Evolutionary conservation across 2,113 vertebrate species (phyloP).

Genomic region (Tachysurus vachellii): DNA sequence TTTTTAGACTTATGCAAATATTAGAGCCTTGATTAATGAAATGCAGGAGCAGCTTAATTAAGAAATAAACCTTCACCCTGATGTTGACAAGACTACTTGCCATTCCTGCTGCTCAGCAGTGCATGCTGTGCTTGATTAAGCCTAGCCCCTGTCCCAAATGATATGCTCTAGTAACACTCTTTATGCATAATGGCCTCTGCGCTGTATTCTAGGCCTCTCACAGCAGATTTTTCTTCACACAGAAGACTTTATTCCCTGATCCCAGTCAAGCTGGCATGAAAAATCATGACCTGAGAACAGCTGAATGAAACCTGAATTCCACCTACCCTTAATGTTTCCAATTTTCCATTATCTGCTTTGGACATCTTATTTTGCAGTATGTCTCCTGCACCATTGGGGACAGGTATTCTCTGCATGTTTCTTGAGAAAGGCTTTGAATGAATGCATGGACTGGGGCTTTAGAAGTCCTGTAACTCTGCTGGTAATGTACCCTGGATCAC

Average conservation of each 20-base stretch:
- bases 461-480: slow-evolving; percentile 47
- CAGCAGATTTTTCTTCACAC: not conserved
- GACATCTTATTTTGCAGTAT: not conserved
- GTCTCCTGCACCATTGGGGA: not conserved
- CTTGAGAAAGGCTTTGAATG: slow-evolving; percentile 4
- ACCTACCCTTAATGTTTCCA: not conserved
- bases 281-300: slow-evolving; percentile 18
- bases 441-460: slow-evolving; percentile 51
- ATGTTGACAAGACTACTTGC: slow-evolving; percentile 52
- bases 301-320: not conserved
- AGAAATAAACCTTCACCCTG: slow-evolving; percentile 48
- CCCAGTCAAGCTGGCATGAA: slow-evolving; percentile 6
- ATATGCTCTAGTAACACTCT: slow-evolving; percentile 27
- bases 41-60: slow-evolving; percentile 38
- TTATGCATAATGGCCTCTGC: slow-evolving; percentile 19
- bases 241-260: slow-evolving; percentile 21
- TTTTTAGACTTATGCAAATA: not conserved
- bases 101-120: slow-evolving; percentile 38
- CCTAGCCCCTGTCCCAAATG: slow-evolving; percentile 16
- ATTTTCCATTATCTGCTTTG: not conserved
- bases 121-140: slow-evolving; percentile 21
- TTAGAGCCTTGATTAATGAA: slow-evolving; percentile 9
- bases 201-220: not conserved
- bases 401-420: not conserved
- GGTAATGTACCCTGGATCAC: slow-evolving; percentile 49